These are phyloP conservation scores for Maniola hyperantus DNA, from an alignment of 2,888 invertebrate genomes.

Conservation along the genomic window DNA sequence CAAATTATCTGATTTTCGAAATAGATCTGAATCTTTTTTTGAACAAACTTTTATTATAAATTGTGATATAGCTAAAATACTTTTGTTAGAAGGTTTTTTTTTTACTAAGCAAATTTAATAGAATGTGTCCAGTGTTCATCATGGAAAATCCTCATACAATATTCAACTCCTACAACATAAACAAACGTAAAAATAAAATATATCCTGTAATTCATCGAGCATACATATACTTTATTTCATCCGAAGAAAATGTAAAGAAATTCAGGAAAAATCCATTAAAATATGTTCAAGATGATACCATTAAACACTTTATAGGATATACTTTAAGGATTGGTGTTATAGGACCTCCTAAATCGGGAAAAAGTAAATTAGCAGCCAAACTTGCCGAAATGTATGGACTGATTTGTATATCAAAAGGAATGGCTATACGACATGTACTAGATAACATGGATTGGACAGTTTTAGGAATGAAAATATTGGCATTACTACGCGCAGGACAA, in stretches of 20 bases:
- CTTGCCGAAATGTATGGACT: constrained; percentile 80
- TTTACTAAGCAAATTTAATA: constrained; percentile 84
- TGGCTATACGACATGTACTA: constrained; percentile 75
- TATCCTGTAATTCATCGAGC: constrained; percentile 83
- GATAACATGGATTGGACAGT: constrained; percentile 77
- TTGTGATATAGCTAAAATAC: constrained; percentile 79
- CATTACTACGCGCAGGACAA: constrained; percentile 65
- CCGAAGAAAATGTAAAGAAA: constrained; percentile 66
- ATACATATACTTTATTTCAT: constrained; percentile 83
- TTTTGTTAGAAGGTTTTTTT: constrained; percentile 83
- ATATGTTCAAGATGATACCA: constrained; percentile 70
- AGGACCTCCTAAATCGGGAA: constrained; percentile 85
- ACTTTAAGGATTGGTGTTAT: constrained; percentile 81
- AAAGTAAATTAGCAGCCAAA: constrained; percentile 80
- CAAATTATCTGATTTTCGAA: constrained; percentile 59
- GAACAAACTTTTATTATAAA: constrained; percentile 82
- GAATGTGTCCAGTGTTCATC: constrained; percentile 85
- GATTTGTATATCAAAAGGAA: constrained; percentile 79
- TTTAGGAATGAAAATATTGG: constrained; percentile 68
- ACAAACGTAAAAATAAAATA: constrained; percentile 64
- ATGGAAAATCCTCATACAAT: constrained; percentile 73
- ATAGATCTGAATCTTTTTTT: constrained; percentile 76
- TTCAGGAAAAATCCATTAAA: constrained; percentile 83
- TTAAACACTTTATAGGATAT: constrained; percentile 69
- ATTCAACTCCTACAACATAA: constrained; percentile 73